Evolutionary conservation across 2,113 vertebrate genomes (phyloP), one percentile per base, ranked within the genome.

Genomic region (Nibea albiflora): DNA sequence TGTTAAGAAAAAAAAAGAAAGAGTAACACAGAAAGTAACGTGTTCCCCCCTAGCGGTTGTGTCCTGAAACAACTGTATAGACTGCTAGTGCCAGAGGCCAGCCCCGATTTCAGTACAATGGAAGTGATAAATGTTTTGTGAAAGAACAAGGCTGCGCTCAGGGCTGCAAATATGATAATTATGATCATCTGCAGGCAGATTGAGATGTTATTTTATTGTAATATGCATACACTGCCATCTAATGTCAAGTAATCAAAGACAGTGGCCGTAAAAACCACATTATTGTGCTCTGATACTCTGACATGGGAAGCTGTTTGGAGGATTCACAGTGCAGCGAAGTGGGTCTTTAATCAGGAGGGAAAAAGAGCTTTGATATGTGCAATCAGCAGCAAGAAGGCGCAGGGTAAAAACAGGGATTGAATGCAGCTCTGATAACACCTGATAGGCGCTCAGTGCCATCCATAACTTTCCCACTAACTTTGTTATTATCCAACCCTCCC

Each of bases 391-490:
- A 65, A 64, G n/a, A 81, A 74, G n/a, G 46, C 60, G 53, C 54
- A 42, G 64, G 63, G 31, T 31, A 56, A 58, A 26, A 26, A 28
- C 14, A 53, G 26, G 19, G 83, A 89, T 49, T 77, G 80, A 89
- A 84, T 88, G 31, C 69, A 83, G 62, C 28, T 31, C 77, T 80
- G 70, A 84, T 84, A 79, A 62, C 69, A 79, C 31, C 74, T 81
- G 81, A 92, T 90, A 81, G 81, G 72, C 56, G 74, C 72, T 57
- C 61, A 61, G 68, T 77, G 28, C 47, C 64, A 85, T 89, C 65
- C 80, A 86, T 77, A 75, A 86, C 68, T 62, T 80, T 47, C 22
- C 8, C 46, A 54, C 62, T 81, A 83, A 91, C 88, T 90, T 80
- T 68, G 82, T 87, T 91, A 81, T 52, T 70, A 61, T 73, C 83